Conservation (phyloP, 2,113 vertebrate genomes). For the Bucco capensis region DNA sequence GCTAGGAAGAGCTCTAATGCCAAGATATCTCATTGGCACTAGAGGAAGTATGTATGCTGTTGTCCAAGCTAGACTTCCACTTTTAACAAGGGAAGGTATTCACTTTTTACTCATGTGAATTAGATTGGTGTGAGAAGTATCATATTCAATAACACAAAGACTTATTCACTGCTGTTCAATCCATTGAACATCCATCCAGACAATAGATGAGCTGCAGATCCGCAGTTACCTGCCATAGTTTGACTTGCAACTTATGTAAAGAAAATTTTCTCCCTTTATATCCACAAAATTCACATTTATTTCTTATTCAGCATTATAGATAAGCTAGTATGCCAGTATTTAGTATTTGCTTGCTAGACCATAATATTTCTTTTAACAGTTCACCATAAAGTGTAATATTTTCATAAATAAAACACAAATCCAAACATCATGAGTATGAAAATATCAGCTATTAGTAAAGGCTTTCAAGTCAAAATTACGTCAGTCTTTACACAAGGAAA, state of each 20-base stretch:
- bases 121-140: not conserved
- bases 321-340: not conserved
- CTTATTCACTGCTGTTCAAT: not conserved
- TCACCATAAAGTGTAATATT: not conserved
- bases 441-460: not conserved
- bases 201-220: not conserved
- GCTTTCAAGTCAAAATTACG: not conserved
- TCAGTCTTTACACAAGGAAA: not conserved
- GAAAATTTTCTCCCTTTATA: not conserved
- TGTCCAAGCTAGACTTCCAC: not conserved
- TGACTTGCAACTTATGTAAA: not conserved
- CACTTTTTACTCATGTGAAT: not conserved
- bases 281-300: not conserved
- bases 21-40: not conserved
- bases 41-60: not conserved
- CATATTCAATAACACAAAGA: not conserved
- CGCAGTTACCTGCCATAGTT: not conserved
- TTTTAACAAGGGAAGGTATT: not conserved
- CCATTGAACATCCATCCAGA: not conserved
- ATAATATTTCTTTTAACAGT: not conserved
- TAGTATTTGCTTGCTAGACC: not conserved
- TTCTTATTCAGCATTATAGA: not conserved
- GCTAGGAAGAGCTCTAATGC: not conserved
- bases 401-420: not conserved
- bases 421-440: not conserved